These are phyloP conservation scores for Apotomis capreana DNA, from an alignment of 2,888 invertebrate species.

Conservation along the genomic window DNA sequence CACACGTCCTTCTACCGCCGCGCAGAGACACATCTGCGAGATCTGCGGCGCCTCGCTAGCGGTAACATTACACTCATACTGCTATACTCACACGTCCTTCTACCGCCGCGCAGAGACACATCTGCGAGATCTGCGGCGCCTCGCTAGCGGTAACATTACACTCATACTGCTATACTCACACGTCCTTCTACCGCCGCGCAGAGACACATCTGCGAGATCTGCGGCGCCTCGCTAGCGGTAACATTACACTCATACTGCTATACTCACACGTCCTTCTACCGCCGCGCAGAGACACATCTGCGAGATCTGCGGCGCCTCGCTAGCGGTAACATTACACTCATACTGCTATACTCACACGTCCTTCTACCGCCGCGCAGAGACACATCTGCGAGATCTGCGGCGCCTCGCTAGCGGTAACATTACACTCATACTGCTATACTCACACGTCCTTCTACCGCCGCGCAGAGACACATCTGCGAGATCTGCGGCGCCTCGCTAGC, in stretches of 20 bases:
- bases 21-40: conserved; percentile 69
- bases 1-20: conserved; percentile 65
- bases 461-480: conserved; percentile 69
- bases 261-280: conserved; percentile 63
- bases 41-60: conserved; percentile 74
- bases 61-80: conserved; percentile 51
- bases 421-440: too few species aligned
- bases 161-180: conserved; percentile 47
- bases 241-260: conserved; percentile 40
- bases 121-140: conserved; percentile 76
- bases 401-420: too few species aligned
- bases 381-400: too few species aligned
- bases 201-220: conserved; percentile 73
- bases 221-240: conserved; percentile 75
- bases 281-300: conserved; percentile 65
- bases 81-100: conserved; percentile 60
- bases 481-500: conserved; percentile 74
- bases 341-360: conserved; percentile 54
- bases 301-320: conserved; percentile 73
- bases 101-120: conserved; percentile 59
- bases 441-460: conserved; percentile 57
- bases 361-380: conserved; percentile 50
- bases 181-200: conserved; percentile 62
- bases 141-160: conserved; percentile 67
- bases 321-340: conserved; percentile 61